Base-by-base conservation (phyloP, 2,797 vertebrate genomes). In the Pelobates cultripes region DNA sequence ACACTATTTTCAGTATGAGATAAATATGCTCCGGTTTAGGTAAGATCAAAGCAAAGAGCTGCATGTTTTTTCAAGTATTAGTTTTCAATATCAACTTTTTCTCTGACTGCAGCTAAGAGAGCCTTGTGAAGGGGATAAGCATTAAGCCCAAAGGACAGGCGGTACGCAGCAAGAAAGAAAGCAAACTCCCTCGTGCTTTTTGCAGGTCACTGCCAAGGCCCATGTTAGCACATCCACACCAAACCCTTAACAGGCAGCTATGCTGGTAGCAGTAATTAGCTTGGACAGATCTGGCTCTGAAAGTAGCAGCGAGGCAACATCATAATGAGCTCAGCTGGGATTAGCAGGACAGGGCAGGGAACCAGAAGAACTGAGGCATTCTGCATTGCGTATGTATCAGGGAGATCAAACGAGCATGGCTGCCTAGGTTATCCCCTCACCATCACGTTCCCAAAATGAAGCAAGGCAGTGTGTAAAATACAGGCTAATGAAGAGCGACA, bases 271-370 rank as follows among this genome's bases (percentile, higher is more conserved):
- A 95, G 96, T 99, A 99, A 99, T 99, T 98, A 99, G 97, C 96
- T 96, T 94, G 94, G 97, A 99, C 97, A 99, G 97, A 96, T 96
- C 96, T 93, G 95, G 95, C 97, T 97, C 94, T 92, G 95, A 96
- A 94, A 97, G 95, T 94, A 95, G 97, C 97, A 97, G 96, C 93
- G 95, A 93, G 97, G 96, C 97, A 98, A 97, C 96, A 97, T 96
- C 96, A 96, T 99, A 99, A 99, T 99, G 98, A 99, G 98, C 97
- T 97, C 98, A 98, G 94, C 95, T 98, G 98, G 98, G 98, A 99
- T 99, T 99, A 98, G 97, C 95, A 98, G 97, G 97, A 98, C 97
- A 98, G 97, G 95, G 96, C 96, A 96, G 94, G 95, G 95, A 95
- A 96, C 95, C 93, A 95, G 95, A 94, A 95, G 95, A 95, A 94